These are phyloP conservation scores for Triplophysa yarkandensis DNA, from an alignment of 2,797 vertebrate genomes.

Conservation along the genomic window DNA sequence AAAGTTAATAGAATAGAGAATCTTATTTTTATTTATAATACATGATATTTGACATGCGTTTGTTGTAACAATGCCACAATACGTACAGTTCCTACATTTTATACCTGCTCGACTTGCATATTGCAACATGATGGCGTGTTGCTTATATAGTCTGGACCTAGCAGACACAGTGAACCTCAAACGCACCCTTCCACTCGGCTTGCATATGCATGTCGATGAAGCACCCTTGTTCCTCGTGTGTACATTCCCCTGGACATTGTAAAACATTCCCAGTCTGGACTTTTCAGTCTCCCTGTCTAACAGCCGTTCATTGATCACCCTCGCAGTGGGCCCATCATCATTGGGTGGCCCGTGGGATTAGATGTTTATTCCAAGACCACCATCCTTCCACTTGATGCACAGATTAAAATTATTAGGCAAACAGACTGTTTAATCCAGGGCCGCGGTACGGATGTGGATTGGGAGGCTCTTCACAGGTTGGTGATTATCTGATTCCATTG, in stretches of 20 bases:
- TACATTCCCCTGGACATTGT: conserved; percentile 75
- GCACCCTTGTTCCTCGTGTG: conserved; percentile 67
- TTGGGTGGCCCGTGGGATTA: conserved; percentile 54
- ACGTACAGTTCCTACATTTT: background rate
- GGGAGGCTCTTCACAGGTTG: conserved; percentile 84
- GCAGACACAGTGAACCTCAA: conserved; percentile 12
- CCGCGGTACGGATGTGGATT: conserved; percentile 85
- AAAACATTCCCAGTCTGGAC: conserved; percentile 70
- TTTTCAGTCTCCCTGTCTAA: conserved; percentile 51
- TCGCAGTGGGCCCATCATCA: conserved; percentile 12
- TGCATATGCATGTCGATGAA: conserved; percentile 34
- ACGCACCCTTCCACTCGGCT: background rate
- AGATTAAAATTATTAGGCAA: conserved; percentile 89
- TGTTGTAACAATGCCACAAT: too few relatives aligned
- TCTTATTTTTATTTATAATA: too few relatives aligned
- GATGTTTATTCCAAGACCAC: conserved; percentile 84
- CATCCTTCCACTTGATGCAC: conserved; percentile 72
- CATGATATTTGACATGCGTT: too few relatives aligned
- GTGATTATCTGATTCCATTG: conserved; percentile 86
- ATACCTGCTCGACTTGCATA: background rate
- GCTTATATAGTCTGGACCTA: conserved; percentile 12
- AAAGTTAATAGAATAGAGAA: too few relatives aligned
- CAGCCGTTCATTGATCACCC: conserved; percentile 40
- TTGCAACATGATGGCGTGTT: background rate
- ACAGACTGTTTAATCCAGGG: conserved; percentile 78